A percentile compares a stretch with the other conserved stretches of the same genome.
Conservation (phyloP, 2,888 invertebrate genomes). For the Mythimna loreyi region DNA sequence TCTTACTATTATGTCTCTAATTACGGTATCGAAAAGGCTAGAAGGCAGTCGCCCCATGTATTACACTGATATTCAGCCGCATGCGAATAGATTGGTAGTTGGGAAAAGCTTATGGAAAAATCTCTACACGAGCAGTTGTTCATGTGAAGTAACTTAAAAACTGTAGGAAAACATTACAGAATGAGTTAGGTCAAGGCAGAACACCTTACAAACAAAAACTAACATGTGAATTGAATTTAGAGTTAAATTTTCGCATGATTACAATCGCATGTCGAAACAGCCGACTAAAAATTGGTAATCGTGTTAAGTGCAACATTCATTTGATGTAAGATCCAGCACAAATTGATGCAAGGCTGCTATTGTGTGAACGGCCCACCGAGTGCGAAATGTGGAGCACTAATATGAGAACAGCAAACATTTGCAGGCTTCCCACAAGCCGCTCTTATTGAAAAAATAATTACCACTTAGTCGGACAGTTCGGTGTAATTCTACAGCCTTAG, state of each 20-base stretch:
- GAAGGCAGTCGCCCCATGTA: too few relatives aligned
- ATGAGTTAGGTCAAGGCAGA: not conserved
- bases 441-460: slow-evolving; percentile 56
- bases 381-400: slow-evolving; percentile 74
- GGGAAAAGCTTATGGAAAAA: too few relatives aligned
- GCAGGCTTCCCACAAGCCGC: slow-evolving; percentile 58
- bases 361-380: slow-evolving; percentile 69
- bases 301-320: slow-evolving; percentile 72
- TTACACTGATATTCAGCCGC: too few relatives aligned
- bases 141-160: too few relatives aligned
- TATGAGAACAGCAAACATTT: slow-evolving; percentile 75
- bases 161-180: too few relatives aligned
- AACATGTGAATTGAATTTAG: slow-evolving; percentile 38
- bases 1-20: too few relatives aligned
- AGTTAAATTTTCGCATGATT: slow-evolving; percentile 47
- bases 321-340: slow-evolving; percentile 69
- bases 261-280: slow-evolving; percentile 66
- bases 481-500: slow-evolving; percentile 43
- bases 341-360: slow-evolving; percentile 79
- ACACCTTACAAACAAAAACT: not conserved
- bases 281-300: slow-evolving; percentile 65
- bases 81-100: too few relatives aligned
- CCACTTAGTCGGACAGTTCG: slow-evolving; percentile 54
- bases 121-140: too few relatives aligned
- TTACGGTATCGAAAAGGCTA: too few relatives aligned